Base-by-base conservation (phyloP, 2,113 vertebrate genomes). In the Peromyscus leucopus region DNA sequence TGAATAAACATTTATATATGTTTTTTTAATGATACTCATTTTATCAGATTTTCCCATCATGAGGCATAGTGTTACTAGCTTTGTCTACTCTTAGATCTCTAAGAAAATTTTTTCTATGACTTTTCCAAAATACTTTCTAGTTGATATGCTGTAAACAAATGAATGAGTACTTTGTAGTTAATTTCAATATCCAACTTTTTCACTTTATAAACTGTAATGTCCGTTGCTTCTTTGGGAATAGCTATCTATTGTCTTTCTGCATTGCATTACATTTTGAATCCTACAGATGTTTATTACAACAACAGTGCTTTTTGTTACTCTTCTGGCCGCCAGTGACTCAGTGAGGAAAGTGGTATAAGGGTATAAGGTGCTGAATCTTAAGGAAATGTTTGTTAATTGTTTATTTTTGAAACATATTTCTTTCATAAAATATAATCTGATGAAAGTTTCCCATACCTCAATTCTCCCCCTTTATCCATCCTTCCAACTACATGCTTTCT, bases 321-420 rank as follows among this genome's bases (percentile, higher is more conserved):
- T 28, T 21, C 55, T 24, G 61, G 15, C 2, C 6, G 42, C 2
- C 9, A 5, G 2, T 48, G 46, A n/a, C 1, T 15, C 9, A 5
- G 0, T 0, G 2, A 39, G 6, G 2, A 8, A 1, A 17, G 3
- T 5, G 12, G 10, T 9, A 15, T 11, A 21, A 48, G 4, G 21
- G 6, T 11, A 21, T 13, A 22, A 51, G 28, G 28, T 69, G 17
- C 42, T 13, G 21, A 87, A 12, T 69, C 31, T 48, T 69, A 42
- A 4, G 11, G n/a, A 28, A 24, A 42, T 69, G 9, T 22, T 33
- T 36, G 22, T 36, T 63, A 42, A 65, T 65, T 15, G 7, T 31
- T 85, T 65, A 9, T 61, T 42, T 83, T 84, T 42, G 3, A 42
- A 63, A 42, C 63, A 31, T 16, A 46, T 46, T 65, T 46, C 7